Base-by-base conservation (phyloP, 1,140 invertebrate species). In the Nomia melanderi region DNA sequence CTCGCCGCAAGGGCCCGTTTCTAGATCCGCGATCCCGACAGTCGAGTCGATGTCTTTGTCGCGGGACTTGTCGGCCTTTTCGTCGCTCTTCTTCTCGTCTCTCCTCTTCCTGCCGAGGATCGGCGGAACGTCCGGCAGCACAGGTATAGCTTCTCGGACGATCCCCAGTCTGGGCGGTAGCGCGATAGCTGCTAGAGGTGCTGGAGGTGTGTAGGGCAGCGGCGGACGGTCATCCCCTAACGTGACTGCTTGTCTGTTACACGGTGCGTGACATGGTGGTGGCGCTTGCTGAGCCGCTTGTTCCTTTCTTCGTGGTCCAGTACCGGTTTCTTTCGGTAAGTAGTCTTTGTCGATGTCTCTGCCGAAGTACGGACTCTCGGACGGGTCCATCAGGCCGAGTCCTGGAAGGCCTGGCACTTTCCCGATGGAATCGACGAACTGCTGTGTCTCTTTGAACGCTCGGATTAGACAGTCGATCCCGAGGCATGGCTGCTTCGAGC, bases 311-410 rank as follows among this genome's bases (percentile, higher is more conserved):
- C 57, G 29, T 69, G 57, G 1, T 36, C 3, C 0, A 62, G 23
- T 2, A 6, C 31, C 1, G 11, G 50, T 50, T n/a, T 88, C 70
- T 5, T 27, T 59, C 5, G 53, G 14, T 7, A 50, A 41, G 4
- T 71, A 76, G 39, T 85, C 82, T 7, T 33, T 73, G 20, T 82
- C 71, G 5, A 63, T 2, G 8, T 82, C 54, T 27, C 78, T 81
- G 6, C 85, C 83, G 41, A 89, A 91, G 54, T 87, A 91, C 25
- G 90, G 91, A 77, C 89, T 92, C 33, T 91, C 90, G 1, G 81
- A 71, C 23, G 90, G 89, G 53, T 90, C 89, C 76, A 89, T 81
- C 25, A 92, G 65, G 11, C 90, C 90, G 0, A 92, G 74, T 9
- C 89, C 90, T 5, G 82, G 77, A 12, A 90, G 47, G 20, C 90